Base-by-base conservation (phyloP, 2,797 vertebrate genomes). In the Pristis pectinata region DNA sequence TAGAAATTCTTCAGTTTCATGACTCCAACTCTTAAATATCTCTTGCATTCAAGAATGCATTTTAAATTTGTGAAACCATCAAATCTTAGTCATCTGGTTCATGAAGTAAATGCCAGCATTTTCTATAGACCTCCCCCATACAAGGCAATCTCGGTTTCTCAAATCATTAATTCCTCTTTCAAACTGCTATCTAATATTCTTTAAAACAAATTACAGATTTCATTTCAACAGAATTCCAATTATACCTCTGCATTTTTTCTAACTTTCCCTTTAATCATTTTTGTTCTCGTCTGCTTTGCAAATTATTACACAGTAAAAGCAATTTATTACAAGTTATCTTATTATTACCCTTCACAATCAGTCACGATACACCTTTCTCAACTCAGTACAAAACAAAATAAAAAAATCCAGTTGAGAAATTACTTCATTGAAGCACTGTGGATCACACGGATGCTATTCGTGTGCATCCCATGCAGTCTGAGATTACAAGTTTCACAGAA, bases 121-220 rank as follows among this genome's bases (percentile, higher is more conserved):
- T 87, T 59, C 10, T 61, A 6, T 5, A 70, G 70, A 24, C 70
- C 70, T 15, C 70, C 70, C 59, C 11, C 53, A 87, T 34, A 61
- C 17, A 17, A 61, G 1, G 1, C 85, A 61, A 56, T 89, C 56
- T 89, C 44, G 53, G 17, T 30, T 89, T 61, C 56, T 61, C 56
- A 61, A n/a, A 7, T 61, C 15, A 34, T 74, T 74, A 82, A 83
- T 49, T 82, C 79, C 1, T 53, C 24, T 30, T 83, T 64, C 61
- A 64, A 64, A 64, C 61, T 64, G 61, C 9, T 64, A 64, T 64
- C 61, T 87, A n/a, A 87, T 87, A 15, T 44, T 22, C 11, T 89
- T 82, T 85, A 22, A 61, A 89, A 89, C 70, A n/a, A 89, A 56
- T 79, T 37, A 79, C n/a, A n/a, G 53, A 89, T 59, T 61, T 59